Base-by-base conservation (phyloP, 2,888 invertebrate species). In the Oeneis ivallda region DNA sequence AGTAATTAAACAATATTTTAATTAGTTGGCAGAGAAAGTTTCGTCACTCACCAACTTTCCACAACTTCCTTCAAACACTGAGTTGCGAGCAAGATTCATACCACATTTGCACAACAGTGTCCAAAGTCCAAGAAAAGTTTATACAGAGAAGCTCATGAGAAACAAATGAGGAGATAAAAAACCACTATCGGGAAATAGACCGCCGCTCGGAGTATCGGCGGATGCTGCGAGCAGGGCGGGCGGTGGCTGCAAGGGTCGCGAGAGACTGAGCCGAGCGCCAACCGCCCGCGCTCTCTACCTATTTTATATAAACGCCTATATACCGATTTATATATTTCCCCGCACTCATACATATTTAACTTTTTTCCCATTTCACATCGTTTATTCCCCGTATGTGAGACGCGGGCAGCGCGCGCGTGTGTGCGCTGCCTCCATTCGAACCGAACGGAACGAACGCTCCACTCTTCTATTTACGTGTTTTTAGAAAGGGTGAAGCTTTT, bases 311-410 rank as follows among this genome's bases (percentile, higher is more conserved):
- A 86, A 86, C 83, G 81, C 80, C 79, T 88, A 91, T 91, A 86
- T 91, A 89, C 90, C 89, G 87, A 92, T 91, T 91, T 91, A 91
- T 91, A 89, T 91, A 91, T 92, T 91, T 91, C 87, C 91, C 87
- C 91, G 81, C 91, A 91, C 91, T 89, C 91, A 89, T 92, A 92
- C 91, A 92, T 92, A 92, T 91, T 92, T 89, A 89, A 91, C 87
- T 89, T 92, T 92, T 92, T 91, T 90, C 88, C 89, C 89, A 91
- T 92, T 91, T 89, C 89, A 86, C 85, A 83, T 87, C 89, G 90
- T 87, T 89, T 90, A 89, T 88, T 87, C 86, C 77, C 80, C 86
- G 86, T 87, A 86, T 89, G 89, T 87, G 80, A 82, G 82, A 77
- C 76, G 78, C 78, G 80, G 80, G 77, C 78, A 76, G 79, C 72